These are phyloP conservation scores for Palloptera scutellata DNA, from an alignment of 2,888 invertebrate genomes.

Conservation along the genomic window DNA sequence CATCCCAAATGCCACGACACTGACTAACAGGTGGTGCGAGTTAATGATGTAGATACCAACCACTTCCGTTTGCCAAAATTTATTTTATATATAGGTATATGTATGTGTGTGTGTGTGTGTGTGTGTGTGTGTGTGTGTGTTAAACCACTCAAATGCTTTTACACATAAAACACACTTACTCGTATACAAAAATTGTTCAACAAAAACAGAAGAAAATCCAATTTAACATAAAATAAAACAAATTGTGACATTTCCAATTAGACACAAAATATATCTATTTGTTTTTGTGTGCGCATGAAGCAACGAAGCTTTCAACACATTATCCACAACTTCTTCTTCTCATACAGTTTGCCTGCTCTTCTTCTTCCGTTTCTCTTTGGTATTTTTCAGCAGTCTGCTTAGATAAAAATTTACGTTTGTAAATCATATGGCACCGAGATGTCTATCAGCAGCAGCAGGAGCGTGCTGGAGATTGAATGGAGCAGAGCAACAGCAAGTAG, in stretches of 20 bases:
- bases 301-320: conserved; percentile 19
- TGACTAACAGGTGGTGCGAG: conserved; percentile 4
- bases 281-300: conserved; percentile 1
- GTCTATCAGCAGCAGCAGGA: conserved; percentile 35
- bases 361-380: conserved; percentile 12
- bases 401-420: conserved; percentile 27
- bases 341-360: conserved; percentile 9
- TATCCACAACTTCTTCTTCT: conserved; percentile 5
- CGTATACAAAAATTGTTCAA: background rate
- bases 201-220: conserved; percentile 19
- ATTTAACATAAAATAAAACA: conserved; percentile 32
- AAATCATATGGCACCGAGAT: conserved; percentile 38
- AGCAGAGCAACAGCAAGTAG: background rate
- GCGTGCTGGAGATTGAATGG: no score
- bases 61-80: conserved; percentile 11
- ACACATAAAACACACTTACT: no score
- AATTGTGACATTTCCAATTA: conserved; percentile 39
- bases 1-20: conserved; percentile 8
- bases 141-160: no score
- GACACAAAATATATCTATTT: conserved; percentile 19
- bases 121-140: no score
- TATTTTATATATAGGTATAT: no score
- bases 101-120: no score
- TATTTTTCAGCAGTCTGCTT: background rate
- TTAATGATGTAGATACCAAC: conserved; percentile 1